A percentile compares a stretch with the other conserved stretches of the same genome.
Evolutionary conservation across 1,140 invertebrate species (phyloP).

Genomic region (Cydia fagiglandana): DNA sequence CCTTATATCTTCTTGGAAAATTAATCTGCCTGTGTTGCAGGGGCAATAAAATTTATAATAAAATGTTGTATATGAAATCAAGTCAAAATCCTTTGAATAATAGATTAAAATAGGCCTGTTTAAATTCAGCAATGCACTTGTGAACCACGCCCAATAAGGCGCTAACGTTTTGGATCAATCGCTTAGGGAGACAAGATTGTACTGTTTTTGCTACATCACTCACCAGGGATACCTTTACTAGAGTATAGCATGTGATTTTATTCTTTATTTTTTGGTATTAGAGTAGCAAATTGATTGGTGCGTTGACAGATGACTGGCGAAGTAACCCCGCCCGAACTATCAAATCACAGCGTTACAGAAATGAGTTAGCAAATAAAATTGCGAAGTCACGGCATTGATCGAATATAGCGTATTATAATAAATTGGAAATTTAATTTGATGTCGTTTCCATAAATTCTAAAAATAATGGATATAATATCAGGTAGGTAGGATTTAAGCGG

Average conservation of each 20-base stretch:
- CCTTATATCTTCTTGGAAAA: no score
- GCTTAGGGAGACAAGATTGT: slow-evolving; percentile 32
- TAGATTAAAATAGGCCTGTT: neutral
- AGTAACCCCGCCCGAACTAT: slow-evolving; percentile 36
- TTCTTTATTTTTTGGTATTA: slow-evolving; percentile 1
- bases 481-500: neutral
- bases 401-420: slow-evolving; percentile 16
- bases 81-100: no score
- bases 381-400: slow-evolving; percentile 36
- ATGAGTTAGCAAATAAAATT: slow-evolving; percentile 39
- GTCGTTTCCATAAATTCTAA: slow-evolving; percentile 15
- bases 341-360: slow-evolving; percentile 40
- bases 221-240: slow-evolving; percentile 27
- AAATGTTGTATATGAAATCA: no score
- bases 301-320: slow-evolving; percentile 23
- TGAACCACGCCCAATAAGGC: slow-evolving; percentile 44
- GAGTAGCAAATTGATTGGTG: neutral
- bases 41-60: no score
- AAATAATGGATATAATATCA: neutral
- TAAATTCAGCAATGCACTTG: slow-evolving; percentile 29
- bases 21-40: no score
- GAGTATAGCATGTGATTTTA: neutral
- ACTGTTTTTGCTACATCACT: slow-evolving; percentile 40
- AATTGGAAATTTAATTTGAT: slow-evolving; percentile 21
- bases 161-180: slow-evolving; percentile 44